Evolutionary conservation across 2,797 vertebrate genomes (phyloP), one percentile per base, ranked within the genome.

Genomic region (Hoplostethus atlanticus): DNA sequence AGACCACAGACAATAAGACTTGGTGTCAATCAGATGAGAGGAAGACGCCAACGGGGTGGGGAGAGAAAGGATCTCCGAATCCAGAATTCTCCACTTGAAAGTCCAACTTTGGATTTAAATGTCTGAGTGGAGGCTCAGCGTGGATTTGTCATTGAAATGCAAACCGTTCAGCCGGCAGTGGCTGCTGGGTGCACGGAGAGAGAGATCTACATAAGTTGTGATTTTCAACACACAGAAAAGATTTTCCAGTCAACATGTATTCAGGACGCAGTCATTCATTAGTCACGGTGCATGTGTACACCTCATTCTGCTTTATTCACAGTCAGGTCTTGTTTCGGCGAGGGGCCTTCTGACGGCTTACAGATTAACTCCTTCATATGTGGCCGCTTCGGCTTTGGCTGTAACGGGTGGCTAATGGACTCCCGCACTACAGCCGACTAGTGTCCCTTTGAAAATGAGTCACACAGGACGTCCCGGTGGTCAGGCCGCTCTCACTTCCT

Each of bases 71-170:
- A 73, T 80, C 70, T 21, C 70, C 83, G 68, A 79, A 80, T 67
- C 64, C 71, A 86, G 77, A 85, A 89, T 87, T 84, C 71, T 76
- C 68, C 77, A 77, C 84, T 84, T 84, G 81, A 90, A 92, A 91
- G 88, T 84, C 82, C 62, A 85, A 87, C 74, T 86, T 80, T 87
- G 82, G 86, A 93, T 91, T 91, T 89, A 87, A 94, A 94, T 92
- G 90, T 89, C 87, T 89, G 85, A 92, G 87, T 87, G 82, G 86
- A 82, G 77, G 83, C 90, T 90, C 88, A 80, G 81, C 69, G 77
- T 79, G 86, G 85, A 91, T 91, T 90, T 90, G 75, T 88, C 87
- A 92, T 92, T 93, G 87, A 91, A 88, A 92, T 92, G 91, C 91
- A 91, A 93, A 92, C 77, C 64, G 1, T 75, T 89, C 87, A 72